A percentile compares a stretch with the other conserved stretches of the same genome.
These are phyloP conservation scores for Neosilurus hyrtlii DNA, from an alignment of 2,797 vertebrate genomes.

Conservation along the genomic window DNA sequence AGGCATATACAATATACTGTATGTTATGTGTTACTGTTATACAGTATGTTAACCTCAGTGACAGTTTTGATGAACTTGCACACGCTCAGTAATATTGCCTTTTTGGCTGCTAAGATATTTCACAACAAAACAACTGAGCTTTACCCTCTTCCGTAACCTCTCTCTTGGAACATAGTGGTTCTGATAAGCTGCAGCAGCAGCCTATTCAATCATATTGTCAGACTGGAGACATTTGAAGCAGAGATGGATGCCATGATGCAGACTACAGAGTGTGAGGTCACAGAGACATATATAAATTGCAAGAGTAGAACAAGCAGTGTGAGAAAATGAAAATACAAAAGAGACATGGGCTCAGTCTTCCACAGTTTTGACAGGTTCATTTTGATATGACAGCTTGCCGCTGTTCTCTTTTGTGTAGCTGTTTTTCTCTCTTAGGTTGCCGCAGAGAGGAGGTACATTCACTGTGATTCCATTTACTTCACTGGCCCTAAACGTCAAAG, in stretches of 20 bases:
- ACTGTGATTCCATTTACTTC: background rate
- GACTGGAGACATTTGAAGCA: slow-evolving; percentile 51
- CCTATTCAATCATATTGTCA: slow-evolving; percentile 55
- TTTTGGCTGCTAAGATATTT: slow-evolving; percentile 44
- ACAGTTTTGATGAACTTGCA: background rate
- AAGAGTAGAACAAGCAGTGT: background rate
- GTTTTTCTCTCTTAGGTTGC: background rate
- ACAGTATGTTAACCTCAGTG: background rate
- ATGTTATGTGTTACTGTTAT: too few species aligned
- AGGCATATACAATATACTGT: too few species aligned
- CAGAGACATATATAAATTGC: slow-evolving; percentile 8
- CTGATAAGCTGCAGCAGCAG: slow-evolving; percentile 48
- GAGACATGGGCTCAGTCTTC: background rate
- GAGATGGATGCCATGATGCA: slow-evolving; percentile 52
- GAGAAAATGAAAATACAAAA: background rate
- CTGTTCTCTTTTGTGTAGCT: background rate
- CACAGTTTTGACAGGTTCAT: background rate
- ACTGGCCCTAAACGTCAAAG: too few species aligned
- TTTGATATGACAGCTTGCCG: slow-evolving; percentile 9
- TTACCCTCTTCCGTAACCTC: slow-evolving; percentile 43
- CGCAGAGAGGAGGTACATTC: background rate
- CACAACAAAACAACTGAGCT: slow-evolving; percentile 48
- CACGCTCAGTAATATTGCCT: background rate
- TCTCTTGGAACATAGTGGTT: slow-evolving; percentile 50
- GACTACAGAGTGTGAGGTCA: slow-evolving; percentile 49